Evolutionary conservation across 2,113 vertebrate species (phyloP), one percentile per base, ranked within the genome.

Genomic region (Colius striatus): DNA sequence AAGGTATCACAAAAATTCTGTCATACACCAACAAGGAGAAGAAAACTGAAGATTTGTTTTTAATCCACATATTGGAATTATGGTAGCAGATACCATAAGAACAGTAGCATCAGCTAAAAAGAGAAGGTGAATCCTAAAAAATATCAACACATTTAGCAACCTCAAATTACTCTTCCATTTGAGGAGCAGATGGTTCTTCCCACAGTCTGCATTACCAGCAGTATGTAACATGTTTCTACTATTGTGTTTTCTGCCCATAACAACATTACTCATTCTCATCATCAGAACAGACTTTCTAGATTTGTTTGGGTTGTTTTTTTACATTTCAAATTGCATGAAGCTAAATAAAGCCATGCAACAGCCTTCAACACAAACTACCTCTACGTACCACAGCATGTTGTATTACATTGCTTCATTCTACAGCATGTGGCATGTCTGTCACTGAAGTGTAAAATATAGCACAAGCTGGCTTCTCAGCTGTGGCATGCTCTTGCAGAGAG

Each of bases 401-500:
- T 15, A 17, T 19, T 15, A 18, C 34, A 16, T 1, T 19, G 77
- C 68, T 51, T 3, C 45, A 5, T 16, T 13, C 36, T 5, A 11
- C 0, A 61, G 84, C 94, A 19, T 8, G 80, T 21, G 88, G 79
- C 79, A 21, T 8, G 83, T 20, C 34, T n/a, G 21, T 4, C 38
- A 9, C 88, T 47, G 87, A 54, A 84, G 88, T 73, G 92, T 89
- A 70, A 89, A 87, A 75, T 72, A 10, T 15, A 54, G 94, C 95
- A 76, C 92, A 82, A 79, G 94, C 96, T 93, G 94, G 89, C 92
- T 78, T 11, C 29, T 81, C 82, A 94, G 91, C 94, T 67, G 76
- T 6, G 55, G 78, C 57, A 27, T 12, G 74, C 70, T 75, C 83
- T 5, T 9, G 81, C 78, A 10, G 63, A 63, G 85, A 86, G 30